These are phyloP conservation scores for Tor tambroides DNA, from an alignment of 2,113 vertebrate species.

Conservation along the genomic window DNA sequence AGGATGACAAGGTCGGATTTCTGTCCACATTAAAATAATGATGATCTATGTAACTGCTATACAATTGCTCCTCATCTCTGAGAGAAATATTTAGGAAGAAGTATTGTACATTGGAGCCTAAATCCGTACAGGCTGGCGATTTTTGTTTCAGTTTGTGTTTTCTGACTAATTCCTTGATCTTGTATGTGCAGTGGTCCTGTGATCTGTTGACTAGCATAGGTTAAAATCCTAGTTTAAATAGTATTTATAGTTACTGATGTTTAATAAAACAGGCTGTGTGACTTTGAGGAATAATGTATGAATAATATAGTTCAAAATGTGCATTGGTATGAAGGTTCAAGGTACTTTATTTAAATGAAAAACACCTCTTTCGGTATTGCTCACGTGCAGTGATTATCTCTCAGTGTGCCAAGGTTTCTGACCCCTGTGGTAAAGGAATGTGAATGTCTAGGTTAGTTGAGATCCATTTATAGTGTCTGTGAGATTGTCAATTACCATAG, in stretches of 20 bases:
- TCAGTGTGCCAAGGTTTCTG: neutral
- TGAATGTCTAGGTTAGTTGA: neutral
- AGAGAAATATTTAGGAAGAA: neutral
- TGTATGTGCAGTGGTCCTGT: too few species aligned
- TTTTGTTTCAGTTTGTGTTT: neutral
- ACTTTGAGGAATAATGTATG: neutral
- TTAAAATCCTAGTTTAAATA: neutral
- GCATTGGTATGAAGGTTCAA: neutral
- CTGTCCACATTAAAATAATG: slow-evolving; percentile 22
- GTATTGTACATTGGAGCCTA: neutral
- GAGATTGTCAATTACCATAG: neutral
- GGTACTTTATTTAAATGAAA: neutral
- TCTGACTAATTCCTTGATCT: too few species aligned
- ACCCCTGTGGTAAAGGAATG: neutral
- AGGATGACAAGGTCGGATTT: slow-evolving; percentile 14
- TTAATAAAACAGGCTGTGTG: too few species aligned
- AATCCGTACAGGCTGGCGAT: neutral
- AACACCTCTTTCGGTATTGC: neutral
- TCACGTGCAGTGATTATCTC: neutral
- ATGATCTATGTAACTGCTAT: slow-evolving; percentile 2
- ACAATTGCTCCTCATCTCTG: neutral
- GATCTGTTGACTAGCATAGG: neutral
- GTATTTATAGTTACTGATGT: neutral
- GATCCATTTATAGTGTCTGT: neutral
- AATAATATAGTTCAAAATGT: neutral